A percentile compares a stretch with the other conserved stretches of the same genome.
These are phyloP conservation scores for Nomada ruficornis DNA, from an alignment of 2,888 invertebrate species.

Conservation along the genomic window DNA sequence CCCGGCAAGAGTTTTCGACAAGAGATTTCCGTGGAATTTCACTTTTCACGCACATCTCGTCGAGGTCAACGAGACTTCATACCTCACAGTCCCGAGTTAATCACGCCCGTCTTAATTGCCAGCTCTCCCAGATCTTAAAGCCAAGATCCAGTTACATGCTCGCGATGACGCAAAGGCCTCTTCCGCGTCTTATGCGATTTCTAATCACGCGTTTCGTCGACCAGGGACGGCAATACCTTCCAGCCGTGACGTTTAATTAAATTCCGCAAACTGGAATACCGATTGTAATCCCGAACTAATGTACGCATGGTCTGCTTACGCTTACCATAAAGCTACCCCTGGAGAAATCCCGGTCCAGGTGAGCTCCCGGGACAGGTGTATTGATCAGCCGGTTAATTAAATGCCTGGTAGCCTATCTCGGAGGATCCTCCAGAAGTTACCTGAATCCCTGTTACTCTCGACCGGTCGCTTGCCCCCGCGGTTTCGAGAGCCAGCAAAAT, in stretches of 20 bases:
- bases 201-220: slow-evolving; percentile 11
- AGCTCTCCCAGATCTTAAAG: background rate
- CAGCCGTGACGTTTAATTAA: slow-evolving; percentile 38
- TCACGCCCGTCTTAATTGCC: slow-evolving; percentile 5
- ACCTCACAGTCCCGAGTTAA: background rate
- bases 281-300: slow-evolving; percentile 59
- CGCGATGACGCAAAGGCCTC: background rate
- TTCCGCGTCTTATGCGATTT: background rate
- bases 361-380: slow-evolving; percentile 71
- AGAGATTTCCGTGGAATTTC: background rate
- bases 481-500: slow-evolving; percentile 41
- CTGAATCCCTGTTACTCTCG: slow-evolving; percentile 63
- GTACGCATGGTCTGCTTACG: slow-evolving; percentile 46
- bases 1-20: too few relatives aligned
- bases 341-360: slow-evolving; percentile 71
- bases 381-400: slow-evolving; percentile 73
- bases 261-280: slow-evolving; percentile 21
- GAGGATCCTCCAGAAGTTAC: slow-evolving; percentile 38
- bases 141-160: background rate
- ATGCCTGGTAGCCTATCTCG: slow-evolving; percentile 43
- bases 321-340: slow-evolving; percentile 63
- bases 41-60: background rate
- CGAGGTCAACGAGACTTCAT: background rate
- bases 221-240: background rate
- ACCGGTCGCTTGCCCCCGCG: slow-evolving; percentile 46